Evolutionary conservation across 2,888 invertebrate genomes (phyloP), one percentile per base, ranked within the genome.

Genomic region (Eremobia ochroleuca): DNA sequence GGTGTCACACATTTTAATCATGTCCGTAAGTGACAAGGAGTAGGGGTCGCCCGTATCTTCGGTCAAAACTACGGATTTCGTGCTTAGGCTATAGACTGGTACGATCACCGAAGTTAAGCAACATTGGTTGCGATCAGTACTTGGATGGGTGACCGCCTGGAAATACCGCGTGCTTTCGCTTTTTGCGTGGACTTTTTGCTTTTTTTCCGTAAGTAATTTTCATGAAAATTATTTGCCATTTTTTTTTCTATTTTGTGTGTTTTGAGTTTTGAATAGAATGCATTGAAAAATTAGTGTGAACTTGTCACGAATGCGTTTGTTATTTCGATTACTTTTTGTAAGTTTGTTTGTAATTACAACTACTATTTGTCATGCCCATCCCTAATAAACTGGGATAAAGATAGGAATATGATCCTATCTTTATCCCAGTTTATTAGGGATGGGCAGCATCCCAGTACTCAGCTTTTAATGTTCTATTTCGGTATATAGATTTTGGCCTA

Each of bases 91-190:
- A 15, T 43, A 43, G 43, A 43, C 21, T 49, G 21, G 95, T 96
- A 95, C 95, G 95, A 95, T 96, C 95, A 96, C 96, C 95, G 95
- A 95, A 95, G 95, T 95, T 94, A 96, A 95, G 94, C 95, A 95
- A 94, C 94, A 92, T 95, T 94, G 95, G 95, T 94, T 95, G 95
- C 91, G 93, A 94, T 96, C 94, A 95, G 95, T 96, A 96, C 95
- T 95, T 95, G 94, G 95, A 95, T 95, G 95, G 95, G 95, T 95
- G 95, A 95, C 94, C 94, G 94, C 94, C 93, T 94, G 94, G 94
- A 94, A 94, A 94, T 94, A 94, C 94, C 92, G 89, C 93, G 94
- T 94, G 93, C n/a, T n/a, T n/a, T n/a, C n/a, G n/a, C n/a, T n/a
- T n/a, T n/a, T n/a, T n/a, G 90, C 90, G 93, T 94, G 94, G 92